Base-by-base conservation (phyloP, 2,888 invertebrate species). In the Drosophila monieri region DNA sequence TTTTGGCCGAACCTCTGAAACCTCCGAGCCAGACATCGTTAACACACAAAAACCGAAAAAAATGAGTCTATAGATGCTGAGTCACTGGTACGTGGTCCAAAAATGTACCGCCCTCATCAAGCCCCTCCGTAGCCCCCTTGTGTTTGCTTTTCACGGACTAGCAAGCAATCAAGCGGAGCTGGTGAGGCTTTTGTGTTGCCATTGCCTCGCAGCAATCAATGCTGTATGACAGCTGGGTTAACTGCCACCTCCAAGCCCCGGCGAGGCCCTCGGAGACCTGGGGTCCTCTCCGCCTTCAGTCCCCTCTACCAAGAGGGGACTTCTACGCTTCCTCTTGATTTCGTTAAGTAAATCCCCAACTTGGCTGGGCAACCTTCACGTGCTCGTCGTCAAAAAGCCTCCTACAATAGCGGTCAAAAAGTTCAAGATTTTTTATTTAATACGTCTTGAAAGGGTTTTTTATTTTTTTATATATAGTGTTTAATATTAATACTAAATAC, bases 191-290 rank as follows among this genome's bases (percentile, higher is more conserved):
- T 75, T 54, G 54, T 43, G 30, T 53, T 65, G 64, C 56, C 76
- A 35, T 47, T 77, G 74, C 75, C 80, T 80, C 66, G 58, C 41
- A 72, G 81, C 87, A 83, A 83, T 83, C 81, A 83, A 83, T 83
- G 81, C 85, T 83, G 81, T 85, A 84, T 87, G 88, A 84, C 83
- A 84, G 83, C 85, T 85, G 81, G 88, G 88, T 78, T 87, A 87
- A 76, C 85, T 71, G 79, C 57, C 53, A n/a, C 46, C 65, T 14
- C 64, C 52, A 47, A 2, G 25, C 30, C 14, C 21, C 10, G 9
- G 2, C 3, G 9, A 18, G 35, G 6, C 27, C 30, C 46, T 48
- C 44, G 23, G 0, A 8, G 10, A 18, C 32, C 52, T n/a, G 35
- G 35, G 6, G n/a, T n/a, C 6, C 35, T 35, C 61, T 37, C 15